A percentile compares a stretch with the other conserved stretches of the same genome.
Conservation (phyloP, 2,113 vertebrate genomes). For the Pterocles gutturalis region DNA sequence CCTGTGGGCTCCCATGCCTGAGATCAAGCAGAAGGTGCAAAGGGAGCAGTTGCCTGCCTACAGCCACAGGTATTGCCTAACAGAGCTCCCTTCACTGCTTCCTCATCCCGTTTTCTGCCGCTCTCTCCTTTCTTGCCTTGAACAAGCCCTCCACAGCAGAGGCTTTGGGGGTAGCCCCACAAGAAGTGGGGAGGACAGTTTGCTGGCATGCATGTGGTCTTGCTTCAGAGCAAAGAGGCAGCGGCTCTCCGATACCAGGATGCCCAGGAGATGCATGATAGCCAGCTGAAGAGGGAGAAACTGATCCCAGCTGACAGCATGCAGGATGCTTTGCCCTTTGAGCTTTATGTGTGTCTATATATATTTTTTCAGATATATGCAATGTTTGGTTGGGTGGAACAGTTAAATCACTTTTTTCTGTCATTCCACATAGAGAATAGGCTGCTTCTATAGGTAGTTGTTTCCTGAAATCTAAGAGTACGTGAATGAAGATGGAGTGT, state of each 20-base stretch:
- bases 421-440: neutral
- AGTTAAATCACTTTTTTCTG: neutral
- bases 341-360: neutral
- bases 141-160: neutral
- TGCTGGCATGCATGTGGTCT: rapidly evolving
- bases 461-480: neutral
- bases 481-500: neutral
- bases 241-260: neutral
- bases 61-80: neutral
- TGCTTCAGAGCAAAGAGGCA: neutral
- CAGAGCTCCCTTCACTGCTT: neutral
- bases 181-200: neutral
- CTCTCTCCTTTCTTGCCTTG: neutral
- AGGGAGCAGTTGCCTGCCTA: neutral
- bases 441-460: neutral
- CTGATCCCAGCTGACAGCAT: too few relatives aligned
- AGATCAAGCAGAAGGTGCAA: neutral
- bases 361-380: neutral
- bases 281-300: neutral
- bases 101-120: neutral
- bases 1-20: neutral
- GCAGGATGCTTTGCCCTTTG: neutral
- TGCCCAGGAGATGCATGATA: neutral
- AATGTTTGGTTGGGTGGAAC: neutral
- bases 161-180: neutral